Conservation (phyloP, 1,140 invertebrate genomes). For the Drosophila elegans region DNA sequence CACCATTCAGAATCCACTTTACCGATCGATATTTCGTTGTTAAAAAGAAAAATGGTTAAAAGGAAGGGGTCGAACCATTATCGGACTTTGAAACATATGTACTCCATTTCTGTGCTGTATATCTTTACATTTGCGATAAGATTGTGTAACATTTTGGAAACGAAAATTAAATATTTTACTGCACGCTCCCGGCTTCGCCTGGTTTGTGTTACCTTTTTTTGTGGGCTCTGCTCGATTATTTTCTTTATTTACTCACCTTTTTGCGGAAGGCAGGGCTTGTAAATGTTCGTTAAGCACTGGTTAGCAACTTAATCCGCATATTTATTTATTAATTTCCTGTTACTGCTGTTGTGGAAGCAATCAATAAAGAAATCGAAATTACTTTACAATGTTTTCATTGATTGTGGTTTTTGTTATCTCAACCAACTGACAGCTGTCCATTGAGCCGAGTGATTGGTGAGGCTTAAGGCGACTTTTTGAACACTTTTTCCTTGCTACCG, state of each 20-base stretch:
- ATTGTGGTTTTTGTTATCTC: conserved; percentile 19
- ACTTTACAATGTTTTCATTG: conserved; percentile 30
- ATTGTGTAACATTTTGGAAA: conserved; percentile 33
- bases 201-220: conserved; percentile 26
- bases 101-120: background rate
- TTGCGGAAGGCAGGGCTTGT: conserved; percentile 22
- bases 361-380: conserved; percentile 14
- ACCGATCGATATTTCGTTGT: conserved; percentile 3
- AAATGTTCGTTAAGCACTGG: conserved; percentile 41
- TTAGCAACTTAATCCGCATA: conserved; percentile 36
- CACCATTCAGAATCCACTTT: background rate
- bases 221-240: conserved; percentile 9
- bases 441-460: conserved; percentile 6
- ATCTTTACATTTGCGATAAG: conserved; percentile 33
- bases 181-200: conserved; percentile 18
- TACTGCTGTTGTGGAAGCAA: conserved; percentile 1
- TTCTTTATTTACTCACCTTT: conserved; percentile 17
- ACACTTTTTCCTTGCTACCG: conserved; percentile 6
- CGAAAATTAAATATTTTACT: conserved; percentile 28
- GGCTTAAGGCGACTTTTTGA: conserved; percentile 1
- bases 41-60: conserved; percentile 1
- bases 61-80: too few relatives aligned
- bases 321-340: conserved; percentile 34
- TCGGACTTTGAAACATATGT: conserved; percentile 19
- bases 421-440: conserved; percentile 25